A percentile compares a stretch with the other conserved stretches of the same genome.
Conservation (phyloP, 2,797 vertebrate genomes). For the Gymnoscopelus microlampas region DNA sequence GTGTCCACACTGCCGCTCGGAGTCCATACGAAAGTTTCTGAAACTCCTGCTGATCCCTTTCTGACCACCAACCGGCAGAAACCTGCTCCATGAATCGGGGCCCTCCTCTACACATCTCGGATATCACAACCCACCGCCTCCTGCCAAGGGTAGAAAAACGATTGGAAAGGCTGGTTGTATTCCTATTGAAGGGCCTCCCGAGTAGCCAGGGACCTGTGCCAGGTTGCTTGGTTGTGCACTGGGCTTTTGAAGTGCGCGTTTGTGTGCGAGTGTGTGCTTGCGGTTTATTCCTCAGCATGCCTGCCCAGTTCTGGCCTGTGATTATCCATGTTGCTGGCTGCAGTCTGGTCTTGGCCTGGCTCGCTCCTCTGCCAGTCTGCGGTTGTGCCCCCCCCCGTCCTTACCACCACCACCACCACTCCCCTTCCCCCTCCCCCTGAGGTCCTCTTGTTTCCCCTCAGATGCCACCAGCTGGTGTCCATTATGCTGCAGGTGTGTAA, state of each 20-base stretch:
- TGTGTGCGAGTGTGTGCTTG: constrained; percentile 27
- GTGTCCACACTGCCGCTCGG: constrained; percentile 9
- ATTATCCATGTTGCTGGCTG: constrained; percentile 57
- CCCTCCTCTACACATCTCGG: constrained; percentile 17
- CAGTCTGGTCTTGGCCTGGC: constrained; percentile 47
- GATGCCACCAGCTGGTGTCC: constrained; percentile 76
- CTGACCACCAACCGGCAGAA: constrained; percentile 21
- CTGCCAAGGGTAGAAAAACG: constrained; percentile 37
- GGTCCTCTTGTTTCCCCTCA: constrained; percentile 51
- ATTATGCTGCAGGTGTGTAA: constrained; percentile 59
- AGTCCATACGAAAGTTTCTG: constrained; percentile 4
- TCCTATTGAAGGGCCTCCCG: constrained; percentile 39
- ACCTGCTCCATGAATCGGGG: constrained; percentile 9
- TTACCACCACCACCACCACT: background rate
- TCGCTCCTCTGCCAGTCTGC: constrained; percentile 43
- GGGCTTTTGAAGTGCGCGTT: constrained; percentile 46
- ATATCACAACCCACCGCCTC: constrained; percentile 35
- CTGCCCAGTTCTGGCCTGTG: constrained; percentile 53
- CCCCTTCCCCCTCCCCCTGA: constrained; percentile 15
- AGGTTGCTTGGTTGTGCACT: constrained; percentile 55
- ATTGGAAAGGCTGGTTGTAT: constrained; percentile 32
- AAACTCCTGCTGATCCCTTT: constrained; percentile 14
- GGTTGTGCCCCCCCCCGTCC: constrained; percentile 10
- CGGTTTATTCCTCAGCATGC: constrained; percentile 54
- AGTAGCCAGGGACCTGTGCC: constrained; percentile 33